These are phyloP conservation scores for Diacarnus erythraeanus DNA, from an alignment of 37 sponge, comb jelly and placozoan genomes.

Conservation along the genomic window DNA sequence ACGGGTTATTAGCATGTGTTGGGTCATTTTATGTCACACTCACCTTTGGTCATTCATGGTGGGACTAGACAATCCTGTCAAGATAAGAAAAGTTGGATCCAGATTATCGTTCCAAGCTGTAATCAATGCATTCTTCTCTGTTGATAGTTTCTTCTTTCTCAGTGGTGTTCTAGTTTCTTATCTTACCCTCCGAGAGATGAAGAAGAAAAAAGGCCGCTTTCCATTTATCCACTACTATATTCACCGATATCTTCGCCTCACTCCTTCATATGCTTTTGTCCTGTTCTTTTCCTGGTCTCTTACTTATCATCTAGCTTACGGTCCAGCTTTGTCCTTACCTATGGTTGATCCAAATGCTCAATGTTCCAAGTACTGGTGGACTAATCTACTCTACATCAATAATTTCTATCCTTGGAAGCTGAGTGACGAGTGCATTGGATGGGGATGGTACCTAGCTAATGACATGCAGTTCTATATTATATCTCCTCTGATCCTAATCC, in stretches of 20 bases:
- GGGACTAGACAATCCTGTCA: constrained; percentile 9
- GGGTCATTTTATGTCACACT: constrained; percentile 82
- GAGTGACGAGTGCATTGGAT: constrained; percentile 69
- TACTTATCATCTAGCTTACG: constrained; percentile 17
- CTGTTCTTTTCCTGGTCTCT: constrained; percentile 66
- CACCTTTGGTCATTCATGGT: constrained; percentile 5
- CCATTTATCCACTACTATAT: constrained; percentile 69
- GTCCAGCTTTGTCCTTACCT: background rate
- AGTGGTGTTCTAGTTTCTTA: constrained; percentile 82
- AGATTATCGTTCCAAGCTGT: constrained; percentile 58
- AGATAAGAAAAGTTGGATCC: background rate
- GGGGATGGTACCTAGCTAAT: constrained; percentile 89
- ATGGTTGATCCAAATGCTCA: background rate
- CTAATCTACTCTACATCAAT: constrained; percentile 89
- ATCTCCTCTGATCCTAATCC: constrained; percentile 74
- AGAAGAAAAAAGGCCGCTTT: constrained; percentile 48
- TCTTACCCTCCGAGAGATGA: constrained; percentile 69
- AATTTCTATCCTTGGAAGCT: constrained; percentile 79
- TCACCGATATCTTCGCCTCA: constrained; percentile 81
- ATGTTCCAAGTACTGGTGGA: constrained; percentile 83
- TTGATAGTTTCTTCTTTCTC: constrained; percentile 82
- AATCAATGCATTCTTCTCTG: constrained; percentile 63
- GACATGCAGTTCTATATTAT: constrained; percentile 92
- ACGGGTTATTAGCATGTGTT: constrained; percentile 83
- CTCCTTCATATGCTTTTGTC: constrained; percentile 71